Evolutionary conservation across 2,113 vertebrate genomes (phyloP).

Genomic region (Oreotrochilus melanogaster): DNA sequence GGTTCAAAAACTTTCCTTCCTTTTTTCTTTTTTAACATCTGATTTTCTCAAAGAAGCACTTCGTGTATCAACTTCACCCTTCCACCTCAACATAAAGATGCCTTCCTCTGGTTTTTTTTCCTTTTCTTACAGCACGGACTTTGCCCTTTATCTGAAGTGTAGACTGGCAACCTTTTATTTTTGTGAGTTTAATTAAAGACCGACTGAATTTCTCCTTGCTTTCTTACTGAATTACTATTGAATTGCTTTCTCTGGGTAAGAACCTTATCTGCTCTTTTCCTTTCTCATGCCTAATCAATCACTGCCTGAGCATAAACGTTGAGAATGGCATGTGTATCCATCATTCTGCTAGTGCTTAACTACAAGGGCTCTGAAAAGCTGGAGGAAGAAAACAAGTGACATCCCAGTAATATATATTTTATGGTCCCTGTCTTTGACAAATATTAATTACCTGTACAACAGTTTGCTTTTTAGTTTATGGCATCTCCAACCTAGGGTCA

Average conservation of each 20-base stretch:
- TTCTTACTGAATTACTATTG: neutral
- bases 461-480: neutral
- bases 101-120: neutral
- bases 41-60: neutral
- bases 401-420: constrained; percentile 24
- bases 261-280: neutral
- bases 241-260: neutral
- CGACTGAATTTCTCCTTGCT: neutral
- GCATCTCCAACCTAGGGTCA: neutral
- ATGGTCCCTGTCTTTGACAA: neutral
- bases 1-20: neutral
- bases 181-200: constrained; percentile 20
- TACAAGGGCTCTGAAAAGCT: neutral
- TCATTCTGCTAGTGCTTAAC: constrained; percentile 27
- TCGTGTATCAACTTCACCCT: neutral
- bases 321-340: neutral
- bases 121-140: neutral
- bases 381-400: constrained; percentile 11
- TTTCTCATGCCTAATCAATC: constrained; percentile 40
- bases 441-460: constrained; percentile 31
- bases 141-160: neutral
- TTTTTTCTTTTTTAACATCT: neutral
- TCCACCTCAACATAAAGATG: neutral
- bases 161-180: neutral
- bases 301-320: neutral